Evolutionary conservation across 2,888 invertebrate species (phyloP).

Genomic region (Druceiella hillmani): DNA sequence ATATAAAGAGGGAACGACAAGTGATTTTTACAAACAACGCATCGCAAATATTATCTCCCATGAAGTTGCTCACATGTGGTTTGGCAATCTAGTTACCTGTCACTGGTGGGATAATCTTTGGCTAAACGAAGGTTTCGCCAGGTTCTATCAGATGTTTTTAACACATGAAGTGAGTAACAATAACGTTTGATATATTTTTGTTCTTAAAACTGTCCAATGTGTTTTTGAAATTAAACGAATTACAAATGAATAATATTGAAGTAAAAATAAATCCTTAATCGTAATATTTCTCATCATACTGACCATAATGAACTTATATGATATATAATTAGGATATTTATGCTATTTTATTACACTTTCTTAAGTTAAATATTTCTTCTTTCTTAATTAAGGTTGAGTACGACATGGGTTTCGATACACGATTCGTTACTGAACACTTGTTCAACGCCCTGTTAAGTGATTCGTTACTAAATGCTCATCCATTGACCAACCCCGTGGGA

Average conservation of each 20-base stretch:
- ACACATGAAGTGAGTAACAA: conserved; percentile 51
- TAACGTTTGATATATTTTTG: too few relatives aligned
- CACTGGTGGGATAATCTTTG: conserved; percentile 72
- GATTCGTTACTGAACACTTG: conserved; percentile 65
- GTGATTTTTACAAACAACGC: conserved; percentile 55
- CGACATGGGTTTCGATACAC: conserved; percentile 58
- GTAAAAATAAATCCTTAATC: too few relatives aligned
- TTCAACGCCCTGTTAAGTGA: conserved; percentile 59
- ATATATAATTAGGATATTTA: too few relatives aligned
- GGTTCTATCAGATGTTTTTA: conserved; percentile 64
- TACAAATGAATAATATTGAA: too few relatives aligned
- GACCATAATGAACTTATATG: too few relatives aligned
- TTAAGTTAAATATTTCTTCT: too few relatives aligned
- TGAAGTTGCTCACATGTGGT: conserved; percentile 80
- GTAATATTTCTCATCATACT: too few relatives aligned
- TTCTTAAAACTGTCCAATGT: too few relatives aligned
- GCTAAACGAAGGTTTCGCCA: conserved; percentile 66
- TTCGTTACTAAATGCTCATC: conserved; percentile 49
- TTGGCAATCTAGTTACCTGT: conserved; percentile 70
- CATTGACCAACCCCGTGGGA: conserved; percentile 53
- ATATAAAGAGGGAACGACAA: conserved; percentile 40
- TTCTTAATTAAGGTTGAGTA: too few relatives aligned
- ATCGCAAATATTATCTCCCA: conserved; percentile 66
- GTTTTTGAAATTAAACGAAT: too few relatives aligned
- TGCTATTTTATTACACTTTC: too few relatives aligned